These are phyloP conservation scores for Hypselothyrea guttata DNA, from an alignment of 2,888 invertebrate genomes.

Conservation along the genomic window DNA sequence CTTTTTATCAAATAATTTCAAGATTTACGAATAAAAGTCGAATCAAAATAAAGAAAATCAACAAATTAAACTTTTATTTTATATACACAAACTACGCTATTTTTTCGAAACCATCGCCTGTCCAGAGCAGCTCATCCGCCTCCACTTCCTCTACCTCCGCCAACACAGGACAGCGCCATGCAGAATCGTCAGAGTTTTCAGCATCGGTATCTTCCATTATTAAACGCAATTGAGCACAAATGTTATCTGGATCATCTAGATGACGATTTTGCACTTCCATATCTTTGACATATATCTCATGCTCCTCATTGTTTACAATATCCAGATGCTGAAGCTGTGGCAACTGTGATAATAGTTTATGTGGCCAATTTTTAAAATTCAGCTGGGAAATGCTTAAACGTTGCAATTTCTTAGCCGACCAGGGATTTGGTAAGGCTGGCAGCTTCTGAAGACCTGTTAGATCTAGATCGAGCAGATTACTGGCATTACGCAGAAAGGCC, in stretches of 20 bases:
- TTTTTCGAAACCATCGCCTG: conserved; percentile 21
- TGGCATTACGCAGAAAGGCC: conserved; percentile 45
- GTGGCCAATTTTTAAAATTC: conserved; percentile 25
- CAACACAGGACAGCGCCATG: conserved; percentile 24
- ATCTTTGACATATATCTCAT: conserved; percentile 51
- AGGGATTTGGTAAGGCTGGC: conserved; percentile 36
- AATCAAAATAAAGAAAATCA: too few species aligned
- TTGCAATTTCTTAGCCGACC: conserved; percentile 35
- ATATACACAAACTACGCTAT: conserved; percentile 2
- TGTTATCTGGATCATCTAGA: conserved; percentile 11
- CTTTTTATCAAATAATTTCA: too few species aligned
- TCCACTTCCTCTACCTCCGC: conserved; percentile 17
- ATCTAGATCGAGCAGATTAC: conserved; percentile 45
- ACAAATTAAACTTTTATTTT: conserved; percentile 5
- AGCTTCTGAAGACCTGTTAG: conserved; percentile 43
- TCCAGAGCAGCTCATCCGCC: conserved; percentile 30
- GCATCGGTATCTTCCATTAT: conserved; percentile 21
- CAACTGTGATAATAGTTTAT: conserved; percentile 33
- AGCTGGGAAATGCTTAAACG: conserved; percentile 46
- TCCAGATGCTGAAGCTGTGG: conserved; percentile 43
- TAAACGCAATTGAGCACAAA: conserved; percentile 40
- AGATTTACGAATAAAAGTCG: too few species aligned
- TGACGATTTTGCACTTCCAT: conserved; percentile 6
- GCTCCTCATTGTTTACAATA: conserved; percentile 32
- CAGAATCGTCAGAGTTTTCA: conserved; percentile 19